Conservation (phyloP, 2,888 invertebrate genomes). For the Melanostoma mellinum region DNA sequence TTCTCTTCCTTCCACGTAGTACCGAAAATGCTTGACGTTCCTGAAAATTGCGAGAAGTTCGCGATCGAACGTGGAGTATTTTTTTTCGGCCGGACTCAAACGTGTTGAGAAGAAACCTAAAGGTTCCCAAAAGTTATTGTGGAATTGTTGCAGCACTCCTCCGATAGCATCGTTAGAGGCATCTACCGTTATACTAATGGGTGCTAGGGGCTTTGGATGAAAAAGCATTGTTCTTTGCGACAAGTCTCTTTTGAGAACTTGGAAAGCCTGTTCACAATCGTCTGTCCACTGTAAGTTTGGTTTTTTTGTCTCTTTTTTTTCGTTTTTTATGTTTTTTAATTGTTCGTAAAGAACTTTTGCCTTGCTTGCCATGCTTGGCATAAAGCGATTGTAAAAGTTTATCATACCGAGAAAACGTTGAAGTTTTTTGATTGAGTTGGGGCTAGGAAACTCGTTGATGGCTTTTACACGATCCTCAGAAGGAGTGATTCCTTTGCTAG, state of each 20-base stretch:
- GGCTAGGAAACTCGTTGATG: slow-evolving; percentile 9
- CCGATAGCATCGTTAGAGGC: slow-evolving; percentile 2
- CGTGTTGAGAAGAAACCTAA: slow-evolving; percentile 1
- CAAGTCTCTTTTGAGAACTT: neutral
- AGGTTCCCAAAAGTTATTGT: neutral
- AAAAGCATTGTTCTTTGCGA: neutral
- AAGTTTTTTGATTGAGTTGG: neutral
- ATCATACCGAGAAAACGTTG: neutral
- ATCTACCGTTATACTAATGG: neutral
- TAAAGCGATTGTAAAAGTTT: no score
- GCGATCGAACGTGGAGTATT: slow-evolving; percentile 7
- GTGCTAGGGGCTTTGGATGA: neutral
- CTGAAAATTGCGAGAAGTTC: neutral
- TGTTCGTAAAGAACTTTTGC: no score
- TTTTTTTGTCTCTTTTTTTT: neutral
- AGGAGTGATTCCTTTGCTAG: no score
- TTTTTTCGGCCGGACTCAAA: slow-evolving; percentile 4
- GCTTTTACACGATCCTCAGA: neutral
- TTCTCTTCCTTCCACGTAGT: slow-evolving; percentile 12
- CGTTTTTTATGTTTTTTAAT: neutral
- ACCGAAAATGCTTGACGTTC: neutral
- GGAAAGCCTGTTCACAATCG: neutral
- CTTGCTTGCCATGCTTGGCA: no score
- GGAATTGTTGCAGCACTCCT: neutral
- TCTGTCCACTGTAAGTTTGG: neutral